These are phyloP conservation scores for Cariama cristata DNA, from an alignment of 2,113 vertebrate genomes.

Conservation along the genomic window DNA sequence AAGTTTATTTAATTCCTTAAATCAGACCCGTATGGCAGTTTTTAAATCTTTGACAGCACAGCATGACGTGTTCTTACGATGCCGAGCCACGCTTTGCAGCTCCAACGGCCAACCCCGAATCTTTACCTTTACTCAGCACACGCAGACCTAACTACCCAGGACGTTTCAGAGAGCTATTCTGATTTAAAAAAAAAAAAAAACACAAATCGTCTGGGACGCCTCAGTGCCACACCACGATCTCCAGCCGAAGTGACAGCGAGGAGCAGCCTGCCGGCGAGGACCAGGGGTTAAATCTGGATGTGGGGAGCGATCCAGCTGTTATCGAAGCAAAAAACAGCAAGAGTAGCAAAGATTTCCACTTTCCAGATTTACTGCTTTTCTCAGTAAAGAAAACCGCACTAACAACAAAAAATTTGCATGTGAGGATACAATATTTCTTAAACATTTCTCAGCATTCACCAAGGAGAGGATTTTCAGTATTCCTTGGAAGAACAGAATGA, in stretches of 20 bases:
- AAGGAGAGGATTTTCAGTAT: neutral
- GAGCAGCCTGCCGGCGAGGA: neutral
- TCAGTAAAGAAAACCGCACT: neutral
- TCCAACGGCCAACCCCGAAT: neutral
- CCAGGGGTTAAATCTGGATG: rapidly evolving
- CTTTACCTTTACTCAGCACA: neutral
- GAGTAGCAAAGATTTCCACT: neutral
- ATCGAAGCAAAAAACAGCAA: rapidly evolving
- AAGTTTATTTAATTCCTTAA: neutral
- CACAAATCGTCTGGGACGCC: rapidly evolving
- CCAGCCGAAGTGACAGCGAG: too few species aligned
- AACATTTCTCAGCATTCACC: neutral
- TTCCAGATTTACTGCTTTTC: neutral
- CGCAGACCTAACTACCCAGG: neutral
- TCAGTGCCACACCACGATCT: too few species aligned
- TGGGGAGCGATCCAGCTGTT: neutral
- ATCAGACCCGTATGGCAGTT: neutral
- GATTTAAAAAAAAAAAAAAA: neutral
- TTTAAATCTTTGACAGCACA: neutral
- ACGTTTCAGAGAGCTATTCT: too few species aligned
- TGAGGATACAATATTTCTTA: neutral
- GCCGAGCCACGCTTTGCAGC: neutral
- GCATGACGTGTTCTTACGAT: rapidly evolving
- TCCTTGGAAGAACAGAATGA: neutral
- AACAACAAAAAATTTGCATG: neutral